phyloP scores from a whole-genome alignment of 2,797 vertebrate genomes.

The Spheniscus humboldti region DNA sequence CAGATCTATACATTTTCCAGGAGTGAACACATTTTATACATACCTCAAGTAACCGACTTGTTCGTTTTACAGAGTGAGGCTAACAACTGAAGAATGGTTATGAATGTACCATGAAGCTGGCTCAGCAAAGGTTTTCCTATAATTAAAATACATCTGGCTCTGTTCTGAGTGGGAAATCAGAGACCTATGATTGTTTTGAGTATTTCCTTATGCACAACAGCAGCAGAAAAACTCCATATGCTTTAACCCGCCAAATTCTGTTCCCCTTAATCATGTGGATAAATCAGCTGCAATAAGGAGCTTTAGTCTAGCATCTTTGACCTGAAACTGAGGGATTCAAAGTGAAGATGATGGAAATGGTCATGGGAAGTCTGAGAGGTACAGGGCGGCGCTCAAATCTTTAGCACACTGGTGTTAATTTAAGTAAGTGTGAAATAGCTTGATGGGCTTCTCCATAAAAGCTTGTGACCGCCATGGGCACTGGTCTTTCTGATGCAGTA shows the following conservation, averaged over 20 bases:
- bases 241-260: background rate
- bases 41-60: background rate
- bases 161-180: background rate
- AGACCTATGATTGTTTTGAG: background rate
- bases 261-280: background rate
- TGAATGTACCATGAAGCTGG: background rate
- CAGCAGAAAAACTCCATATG: background rate
- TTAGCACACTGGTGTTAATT: background rate
- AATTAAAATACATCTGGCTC: slow-evolving; percentile 16
- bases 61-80: background rate
- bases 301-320: background rate
- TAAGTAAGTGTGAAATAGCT: background rate
- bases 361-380: background rate
- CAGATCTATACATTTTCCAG: background rate
- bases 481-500: background rate
- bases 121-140: background rate
- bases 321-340: background rate
- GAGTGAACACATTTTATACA: background rate
- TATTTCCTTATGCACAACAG: background rate
- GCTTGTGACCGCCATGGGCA: fast-evolving
- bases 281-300: background rate
- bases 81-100: background rate
- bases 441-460: background rate
- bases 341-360: background rate
- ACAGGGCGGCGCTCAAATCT: background rate